phyloP scores from a whole-genome alignment of 2,113 vertebrate species.

The Australoheros scitulus region DNA sequence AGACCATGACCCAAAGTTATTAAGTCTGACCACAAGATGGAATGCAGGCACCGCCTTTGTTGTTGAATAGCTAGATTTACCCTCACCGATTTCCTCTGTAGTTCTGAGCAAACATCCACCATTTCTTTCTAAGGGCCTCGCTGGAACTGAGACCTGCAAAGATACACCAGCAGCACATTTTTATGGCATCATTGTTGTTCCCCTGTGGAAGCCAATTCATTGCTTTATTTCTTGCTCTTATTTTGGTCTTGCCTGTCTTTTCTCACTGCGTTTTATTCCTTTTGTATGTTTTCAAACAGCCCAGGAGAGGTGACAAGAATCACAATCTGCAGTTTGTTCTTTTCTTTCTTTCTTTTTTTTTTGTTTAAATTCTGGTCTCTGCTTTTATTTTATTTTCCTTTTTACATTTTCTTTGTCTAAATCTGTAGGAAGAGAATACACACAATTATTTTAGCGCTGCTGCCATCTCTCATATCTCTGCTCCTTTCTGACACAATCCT shows the following conservation, averaged over 20 bases:
- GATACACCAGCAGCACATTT: constrained; percentile 34
- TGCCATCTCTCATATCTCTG: constrained; percentile 33
- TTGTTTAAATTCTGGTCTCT: constrained; percentile 33
- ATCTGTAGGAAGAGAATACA: constrained; percentile 25
- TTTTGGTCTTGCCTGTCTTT: constrained; percentile 18
- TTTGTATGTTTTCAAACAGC: constrained; percentile 42
- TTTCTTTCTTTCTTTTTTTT: constrained; percentile 22
- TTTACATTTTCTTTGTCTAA: not conserved
- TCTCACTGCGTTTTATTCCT: constrained; percentile 1
- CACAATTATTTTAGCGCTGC: constrained; percentile 43
- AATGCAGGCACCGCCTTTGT: constrained; percentile 30
- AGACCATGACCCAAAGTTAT: constrained; percentile 35
- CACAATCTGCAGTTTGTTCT: constrained; percentile 17
- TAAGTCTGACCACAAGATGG: constrained; percentile 34
- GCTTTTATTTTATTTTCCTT: not conserved
- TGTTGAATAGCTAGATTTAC: constrained; percentile 29
- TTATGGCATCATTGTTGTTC: constrained; percentile 36
- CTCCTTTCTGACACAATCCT: constrained; percentile 24
- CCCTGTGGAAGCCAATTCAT: constrained; percentile 13
- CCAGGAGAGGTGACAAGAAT: constrained; percentile 27
- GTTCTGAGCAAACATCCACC: constrained; percentile 23
- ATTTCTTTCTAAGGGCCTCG: constrained; percentile 16
- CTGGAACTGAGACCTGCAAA: constrained; percentile 47
- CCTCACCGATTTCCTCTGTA: constrained; percentile 2
- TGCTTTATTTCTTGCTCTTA: constrained; percentile 22